phyloP scores from a whole-genome alignment of 2,888 invertebrate genomes.

The Hypsopygia costalis region DNA sequence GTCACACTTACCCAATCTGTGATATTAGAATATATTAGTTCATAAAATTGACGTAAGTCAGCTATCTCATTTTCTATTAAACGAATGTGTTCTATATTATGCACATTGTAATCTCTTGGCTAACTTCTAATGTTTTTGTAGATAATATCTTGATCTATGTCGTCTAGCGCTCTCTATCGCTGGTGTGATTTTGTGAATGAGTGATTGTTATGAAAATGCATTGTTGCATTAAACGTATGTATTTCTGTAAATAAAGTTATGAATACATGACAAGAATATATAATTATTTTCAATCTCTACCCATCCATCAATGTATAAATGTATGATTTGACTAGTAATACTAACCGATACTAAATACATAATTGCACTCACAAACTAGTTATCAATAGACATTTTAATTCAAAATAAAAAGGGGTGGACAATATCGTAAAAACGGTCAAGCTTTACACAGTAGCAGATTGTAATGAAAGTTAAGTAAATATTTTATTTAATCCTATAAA shows the following conservation, averaged over 20 bases:
- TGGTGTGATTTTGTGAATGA: slow-evolving; percentile 7
- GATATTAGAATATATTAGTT: slow-evolving; percentile 63
- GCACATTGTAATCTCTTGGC: slow-evolving; percentile 2
- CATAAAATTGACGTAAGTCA: slow-evolving; percentile 17
- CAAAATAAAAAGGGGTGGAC: too few relatives aligned
- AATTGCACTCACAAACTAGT: too few relatives aligned
- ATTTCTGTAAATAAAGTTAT: slow-evolving; percentile 3
- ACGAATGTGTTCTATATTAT: neutral
- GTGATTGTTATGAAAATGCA: slow-evolving; percentile 6
- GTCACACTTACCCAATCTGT: slow-evolving; percentile 50
- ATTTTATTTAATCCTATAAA: too few relatives aligned
- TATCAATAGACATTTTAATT: too few relatives aligned
- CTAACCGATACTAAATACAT: too few relatives aligned
- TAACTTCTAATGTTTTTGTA: slow-evolving; percentile 2
- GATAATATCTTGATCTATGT: slow-evolving; percentile 2
- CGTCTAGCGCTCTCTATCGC: neutral
- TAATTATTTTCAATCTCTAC: too few relatives aligned
- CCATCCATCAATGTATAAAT: too few relatives aligned
- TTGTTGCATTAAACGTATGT: slow-evolving; percentile 6
- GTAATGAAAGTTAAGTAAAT: too few relatives aligned
- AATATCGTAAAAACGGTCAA: too few relatives aligned
- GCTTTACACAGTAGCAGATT: too few relatives aligned
- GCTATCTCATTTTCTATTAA: slow-evolving; percentile 4
- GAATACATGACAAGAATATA: slow-evolving; percentile 2
- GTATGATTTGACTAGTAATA: too few relatives aligned